A percentile compares a stretch with the other conserved stretches of the same genome.
phyloP scores from a whole-genome alignment of 1,140 invertebrate genomes.

The Bacillus rossius region DNA sequence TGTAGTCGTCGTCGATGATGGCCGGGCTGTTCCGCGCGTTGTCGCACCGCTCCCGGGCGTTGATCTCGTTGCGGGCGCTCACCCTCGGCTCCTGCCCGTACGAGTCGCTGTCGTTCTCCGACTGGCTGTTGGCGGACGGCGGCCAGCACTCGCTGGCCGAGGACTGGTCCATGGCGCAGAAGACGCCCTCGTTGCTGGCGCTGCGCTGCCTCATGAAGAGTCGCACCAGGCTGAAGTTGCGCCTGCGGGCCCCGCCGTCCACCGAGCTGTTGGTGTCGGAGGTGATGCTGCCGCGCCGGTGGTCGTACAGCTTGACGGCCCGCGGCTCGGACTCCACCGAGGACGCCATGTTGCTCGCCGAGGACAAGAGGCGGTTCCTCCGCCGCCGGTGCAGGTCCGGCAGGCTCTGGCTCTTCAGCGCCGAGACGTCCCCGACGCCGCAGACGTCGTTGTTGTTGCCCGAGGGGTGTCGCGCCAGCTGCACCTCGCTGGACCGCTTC shows the following conservation, averaged over 20 bases:
- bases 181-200: slow-evolving; percentile 58
- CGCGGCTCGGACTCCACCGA: slow-evolving; percentile 22
- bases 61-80: slow-evolving; percentile 6
- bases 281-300: slow-evolving; percentile 35
- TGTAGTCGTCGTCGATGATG: neutral
- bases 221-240: slow-evolving; percentile 74
- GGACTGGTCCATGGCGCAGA: slow-evolving; percentile 25
- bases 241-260: slow-evolving; percentile 43
- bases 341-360: slow-evolving; percentile 17
- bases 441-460: slow-evolving; percentile 65
- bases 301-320: slow-evolving; percentile 55
- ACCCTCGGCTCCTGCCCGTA: slow-evolving; percentile 11
- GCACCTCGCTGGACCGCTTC: slow-evolving; percentile 44
- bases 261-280: slow-evolving; percentile 41
- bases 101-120: slow-evolving; percentile 14
- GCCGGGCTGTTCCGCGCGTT: neutral
- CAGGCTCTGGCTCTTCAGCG: slow-evolving; percentile 64
- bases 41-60: neutral
- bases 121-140: slow-evolving; percentile 28
- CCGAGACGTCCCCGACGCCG: slow-evolving; percentile 33
- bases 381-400: slow-evolving; percentile 53
- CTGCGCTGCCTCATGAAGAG: slow-evolving; percentile 87
- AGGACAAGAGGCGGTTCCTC: neutral
- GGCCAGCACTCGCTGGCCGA: slow-evolving; percentile 26
- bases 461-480: slow-evolving; percentile 58